Conservation (phyloP, 2,888 invertebrate species). For the Disparrhopalites patrizii region DNA sequence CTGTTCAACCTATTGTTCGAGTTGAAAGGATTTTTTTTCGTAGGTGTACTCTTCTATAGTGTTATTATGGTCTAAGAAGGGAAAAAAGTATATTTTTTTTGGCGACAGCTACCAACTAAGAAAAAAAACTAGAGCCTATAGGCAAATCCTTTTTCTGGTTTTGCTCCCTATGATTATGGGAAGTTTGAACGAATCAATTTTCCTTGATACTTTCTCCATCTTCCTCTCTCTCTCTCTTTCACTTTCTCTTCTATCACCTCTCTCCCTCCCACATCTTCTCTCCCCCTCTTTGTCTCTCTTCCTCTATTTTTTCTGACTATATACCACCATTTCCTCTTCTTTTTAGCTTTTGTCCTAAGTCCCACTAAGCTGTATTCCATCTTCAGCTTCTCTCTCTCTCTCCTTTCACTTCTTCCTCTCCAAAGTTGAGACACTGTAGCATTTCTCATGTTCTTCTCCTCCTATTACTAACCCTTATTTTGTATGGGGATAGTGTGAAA, state of each 20-base stretch:
- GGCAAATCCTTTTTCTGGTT: constrained; percentile 30
- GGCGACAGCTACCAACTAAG: too few species aligned
- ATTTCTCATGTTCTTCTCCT: too few species aligned
- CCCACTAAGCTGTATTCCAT: not conserved
- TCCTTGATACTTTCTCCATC: constrained; percentile 27
- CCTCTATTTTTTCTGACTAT: too few species aligned
- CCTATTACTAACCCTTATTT: too few species aligned
- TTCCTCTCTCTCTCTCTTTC: constrained; percentile 12
- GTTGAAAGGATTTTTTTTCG: too few species aligned
- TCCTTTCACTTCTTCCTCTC: too few species aligned
- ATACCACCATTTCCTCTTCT: not conserved
- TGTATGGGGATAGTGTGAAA: too few species aligned
- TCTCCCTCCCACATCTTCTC: not conserved
- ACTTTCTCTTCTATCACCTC: not conserved
- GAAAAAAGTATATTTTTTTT: constrained; percentile 5
- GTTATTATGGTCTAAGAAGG: constrained; percentile 1
- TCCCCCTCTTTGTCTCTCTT: not conserved
- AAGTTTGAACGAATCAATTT: constrained; percentile 34
- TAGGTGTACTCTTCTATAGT: too few species aligned
- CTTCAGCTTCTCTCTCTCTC: not conserved
- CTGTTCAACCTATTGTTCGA: too few species aligned
- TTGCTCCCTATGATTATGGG: constrained; percentile 30
- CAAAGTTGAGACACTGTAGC: too few species aligned
- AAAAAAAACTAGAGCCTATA: too few species aligned
- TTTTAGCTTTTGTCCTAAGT: not conserved